Percentiles rank a stretch among this genome's conserved stretches.
These are phyloP conservation scores for Caenorhabditis macrosperma DNA, from an alignment of 2,888 invertebrate species.

Conservation along the genomic window DNA sequence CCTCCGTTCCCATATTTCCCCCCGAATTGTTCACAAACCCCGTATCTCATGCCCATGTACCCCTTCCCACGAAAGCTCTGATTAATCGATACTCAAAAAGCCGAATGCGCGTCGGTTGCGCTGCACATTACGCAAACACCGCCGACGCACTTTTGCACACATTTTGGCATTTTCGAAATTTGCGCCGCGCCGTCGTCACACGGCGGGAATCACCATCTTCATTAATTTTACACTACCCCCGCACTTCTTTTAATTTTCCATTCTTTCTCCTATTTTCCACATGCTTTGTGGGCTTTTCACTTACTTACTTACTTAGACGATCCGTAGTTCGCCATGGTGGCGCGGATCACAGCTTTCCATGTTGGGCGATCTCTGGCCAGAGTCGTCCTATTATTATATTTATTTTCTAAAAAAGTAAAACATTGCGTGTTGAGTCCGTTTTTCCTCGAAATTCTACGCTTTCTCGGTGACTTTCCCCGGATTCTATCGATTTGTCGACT, in stretches of 20 bases:
- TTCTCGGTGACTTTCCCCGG: background rate
- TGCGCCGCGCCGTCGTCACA: background rate
- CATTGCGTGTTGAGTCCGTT: background rate
- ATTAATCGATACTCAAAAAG: background rate
- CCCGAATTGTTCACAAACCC: background rate
- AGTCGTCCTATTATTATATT: too few relatives aligned
- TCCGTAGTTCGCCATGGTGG: too few relatives aligned
- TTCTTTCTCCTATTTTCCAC: too few relatives aligned
- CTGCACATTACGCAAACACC: slow-evolving; percentile 24
- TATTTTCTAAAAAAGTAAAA: background rate
- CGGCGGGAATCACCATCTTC: too few relatives aligned
- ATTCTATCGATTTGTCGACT: slow-evolving; percentile 3
- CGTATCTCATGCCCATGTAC: background rate
- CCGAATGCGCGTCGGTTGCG: slow-evolving; percentile 23
- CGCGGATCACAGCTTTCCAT: too few relatives aligned
- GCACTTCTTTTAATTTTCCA: too few relatives aligned
- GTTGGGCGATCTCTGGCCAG: too few relatives aligned
- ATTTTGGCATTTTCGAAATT: slow-evolving; percentile 14
- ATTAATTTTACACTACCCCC: too few relatives aligned
- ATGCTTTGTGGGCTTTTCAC: background rate
- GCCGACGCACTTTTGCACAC: slow-evolving; percentile 15
- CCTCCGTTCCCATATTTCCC: background rate
- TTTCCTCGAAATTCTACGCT: background rate
- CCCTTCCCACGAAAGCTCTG: background rate
- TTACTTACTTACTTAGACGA: too few relatives aligned